phyloP scores from a whole-genome alignment of 2,888 invertebrate genomes.

The Sinodicranocentrus sp. region DNA sequence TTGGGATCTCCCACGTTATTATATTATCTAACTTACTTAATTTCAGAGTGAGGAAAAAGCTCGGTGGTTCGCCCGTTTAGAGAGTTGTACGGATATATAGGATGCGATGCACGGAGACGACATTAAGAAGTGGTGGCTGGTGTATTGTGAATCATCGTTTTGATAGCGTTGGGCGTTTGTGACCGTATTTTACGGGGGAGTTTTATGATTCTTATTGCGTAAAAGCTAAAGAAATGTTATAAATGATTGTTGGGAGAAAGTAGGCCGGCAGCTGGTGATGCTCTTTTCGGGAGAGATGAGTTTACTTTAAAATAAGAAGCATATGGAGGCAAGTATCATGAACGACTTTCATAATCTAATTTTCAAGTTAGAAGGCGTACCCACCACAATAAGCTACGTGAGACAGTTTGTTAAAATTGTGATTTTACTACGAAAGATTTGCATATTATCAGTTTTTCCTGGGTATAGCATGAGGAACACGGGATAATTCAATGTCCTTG shows the following conservation, averaged over 20 bases:
- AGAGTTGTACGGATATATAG: no score
- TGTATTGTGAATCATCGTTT: constrained; percentile 1
- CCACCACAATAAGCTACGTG: not conserved
- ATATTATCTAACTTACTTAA: constrained; percentile 61
- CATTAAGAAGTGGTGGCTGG: not conserved
- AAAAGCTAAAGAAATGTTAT: not conserved
- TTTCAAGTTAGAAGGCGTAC: not conserved
- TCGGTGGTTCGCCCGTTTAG: not conserved
- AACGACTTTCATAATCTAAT: not conserved
- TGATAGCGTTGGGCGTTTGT: not conserved
- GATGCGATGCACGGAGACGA: no score
- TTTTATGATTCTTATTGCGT: constrained; percentile 38
- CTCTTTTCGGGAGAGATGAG: not conserved
- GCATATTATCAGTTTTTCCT: no score
- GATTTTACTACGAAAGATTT: not conserved
- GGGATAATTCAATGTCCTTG: no score
- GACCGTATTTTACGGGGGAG: constrained; percentile 18
- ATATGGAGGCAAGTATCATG: not conserved
- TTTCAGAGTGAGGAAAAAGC: constrained; percentile 34
- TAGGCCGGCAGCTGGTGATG: constrained; percentile 2
- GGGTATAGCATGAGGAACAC: no score
- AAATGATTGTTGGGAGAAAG: constrained; percentile 13
- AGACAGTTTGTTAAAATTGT: not conserved
- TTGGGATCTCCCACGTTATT: constrained; percentile 59
- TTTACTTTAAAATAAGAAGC: no score